phyloP scores from a whole-genome alignment of 2,888 invertebrate genomes.

The Drosophila incognita region DNA sequence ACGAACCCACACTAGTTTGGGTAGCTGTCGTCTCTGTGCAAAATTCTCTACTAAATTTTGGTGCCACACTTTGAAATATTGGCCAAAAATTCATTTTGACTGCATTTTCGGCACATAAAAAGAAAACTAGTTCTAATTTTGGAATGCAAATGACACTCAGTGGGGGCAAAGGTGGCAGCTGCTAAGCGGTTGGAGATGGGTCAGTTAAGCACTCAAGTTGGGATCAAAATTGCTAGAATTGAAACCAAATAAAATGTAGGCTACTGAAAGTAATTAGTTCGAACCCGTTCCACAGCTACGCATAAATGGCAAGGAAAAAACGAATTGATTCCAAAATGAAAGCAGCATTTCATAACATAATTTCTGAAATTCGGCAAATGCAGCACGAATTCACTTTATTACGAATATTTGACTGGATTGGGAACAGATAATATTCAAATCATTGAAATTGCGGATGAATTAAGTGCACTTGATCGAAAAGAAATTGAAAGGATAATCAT shows the following conservation, averaged over 20 bases:
- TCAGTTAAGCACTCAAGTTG: conserved; percentile 49
- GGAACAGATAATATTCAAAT: neutral
- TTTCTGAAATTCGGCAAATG: neutral
- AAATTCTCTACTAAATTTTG: conserved; percentile 63
- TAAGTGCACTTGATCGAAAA: too few species aligned
- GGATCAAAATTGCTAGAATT: conserved; percentile 51
- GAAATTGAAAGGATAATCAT: neutral
- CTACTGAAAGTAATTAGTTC: conserved; percentile 39
- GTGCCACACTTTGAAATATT: conserved; percentile 40
- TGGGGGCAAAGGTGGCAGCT: conserved; percentile 15
- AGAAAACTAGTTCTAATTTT: conserved; percentile 50
- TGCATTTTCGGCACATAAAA: conserved; percentile 50
- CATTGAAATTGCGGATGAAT: neutral
- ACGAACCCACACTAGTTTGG: conserved; percentile 3
- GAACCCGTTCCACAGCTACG: conserved; percentile 6
- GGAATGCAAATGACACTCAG: conserved; percentile 74
- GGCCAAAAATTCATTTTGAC: conserved; percentile 52
- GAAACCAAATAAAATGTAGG: conserved; percentile 60
- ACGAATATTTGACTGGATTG: neutral
- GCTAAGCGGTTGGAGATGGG: neutral
- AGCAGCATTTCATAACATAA: neutral
- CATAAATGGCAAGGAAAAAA: neutral
- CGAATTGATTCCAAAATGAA: neutral
- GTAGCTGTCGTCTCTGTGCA: conserved; percentile 31
- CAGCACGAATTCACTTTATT: too few species aligned